phyloP scores from a whole-genome alignment of 2,797 vertebrate species.

The Malacoctenus gilli region DNA sequence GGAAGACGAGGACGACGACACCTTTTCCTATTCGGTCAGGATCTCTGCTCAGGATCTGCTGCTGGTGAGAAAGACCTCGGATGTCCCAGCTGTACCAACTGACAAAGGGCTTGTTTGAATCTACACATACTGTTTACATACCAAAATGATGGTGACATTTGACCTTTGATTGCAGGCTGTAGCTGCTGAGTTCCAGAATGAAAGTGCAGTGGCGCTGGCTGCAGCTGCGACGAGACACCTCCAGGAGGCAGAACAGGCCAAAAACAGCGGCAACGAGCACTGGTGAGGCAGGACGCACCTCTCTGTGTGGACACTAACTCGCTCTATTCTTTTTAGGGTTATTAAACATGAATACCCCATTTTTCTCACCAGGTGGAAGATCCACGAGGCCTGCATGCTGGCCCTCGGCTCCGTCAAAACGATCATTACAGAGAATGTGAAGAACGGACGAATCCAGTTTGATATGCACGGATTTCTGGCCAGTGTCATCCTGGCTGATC shows the following conservation, averaged over 20 bases:
- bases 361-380: constrained; percentile 90
- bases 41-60: constrained; percentile 96
- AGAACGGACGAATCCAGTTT: constrained; percentile 93
- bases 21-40: constrained; percentile 97
- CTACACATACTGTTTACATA: too few relatives aligned
- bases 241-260: constrained; percentile 95
- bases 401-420: constrained; percentile 96
- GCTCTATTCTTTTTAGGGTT: not conserved
- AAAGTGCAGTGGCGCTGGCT: constrained; percentile 94
- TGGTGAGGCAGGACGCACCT: constrained; percentile 79
- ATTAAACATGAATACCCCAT: too few relatives aligned
- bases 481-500: constrained; percentile 92
- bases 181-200: constrained; percentile 97
- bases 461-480: constrained; percentile 98
- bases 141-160: constrained; percentile 3
- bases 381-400: constrained; percentile 97
- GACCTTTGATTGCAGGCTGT: constrained; percentile 86
- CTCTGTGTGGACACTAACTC: not conserved
- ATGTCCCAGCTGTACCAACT: too few relatives aligned
- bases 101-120: too few relatives aligned
- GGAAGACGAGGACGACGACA: constrained; percentile 98
- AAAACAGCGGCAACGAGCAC: constrained; percentile 87
- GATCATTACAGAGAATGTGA: constrained; percentile 94
- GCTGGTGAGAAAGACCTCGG: constrained; percentile 93
- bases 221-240: constrained; percentile 95